Evolutionary conservation across 2,888 invertebrate genomes (phyloP).

Genomic region (Lasius fuliginosus): DNA sequence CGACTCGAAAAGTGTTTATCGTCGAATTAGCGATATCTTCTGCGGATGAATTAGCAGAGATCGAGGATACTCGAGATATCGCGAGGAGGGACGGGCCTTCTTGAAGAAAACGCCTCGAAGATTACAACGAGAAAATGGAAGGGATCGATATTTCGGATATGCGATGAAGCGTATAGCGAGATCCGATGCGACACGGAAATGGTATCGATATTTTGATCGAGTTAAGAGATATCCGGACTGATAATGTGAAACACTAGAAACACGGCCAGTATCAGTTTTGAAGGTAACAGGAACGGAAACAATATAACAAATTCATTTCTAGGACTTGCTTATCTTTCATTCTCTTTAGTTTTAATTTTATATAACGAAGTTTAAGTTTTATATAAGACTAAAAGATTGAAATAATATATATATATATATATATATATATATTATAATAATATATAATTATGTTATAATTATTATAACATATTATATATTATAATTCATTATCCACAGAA

Average conservation of each 20-base stretch:
- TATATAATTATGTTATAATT: not conserved
- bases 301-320: not conserved
- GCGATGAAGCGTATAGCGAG: conserved; percentile 19
- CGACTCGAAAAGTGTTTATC: conserved; percentile 53
- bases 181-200: conserved; percentile 35
- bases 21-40: conserved; percentile 53
- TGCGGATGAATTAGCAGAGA: conserved; percentile 42
- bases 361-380: too few relatives aligned
- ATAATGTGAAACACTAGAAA: not conserved
- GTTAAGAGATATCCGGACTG: conserved; percentile 19
- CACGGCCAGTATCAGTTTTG: not conserved
- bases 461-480: not conserved
- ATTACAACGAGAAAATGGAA: conserved; percentile 28
- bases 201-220: conserved; percentile 22
- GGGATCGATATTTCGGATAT: conserved; percentile 18
- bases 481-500: too few relatives aligned
- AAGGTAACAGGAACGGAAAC: not conserved
- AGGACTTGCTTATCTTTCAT: not conserved
- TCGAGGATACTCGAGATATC: conserved; percentile 46
- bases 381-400: not conserved
- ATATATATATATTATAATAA: not conserved
- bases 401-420: not conserved
- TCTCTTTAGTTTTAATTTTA: not conserved
- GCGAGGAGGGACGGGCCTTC: conserved; percentile 37
- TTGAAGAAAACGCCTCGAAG: conserved; percentile 28